A percentile compares a stretch with the other conserved stretches of the same genome.
Evolutionary conservation across 2,888 invertebrate genomes (phyloP).

Genomic region (Drosophila prolongata): DNA sequence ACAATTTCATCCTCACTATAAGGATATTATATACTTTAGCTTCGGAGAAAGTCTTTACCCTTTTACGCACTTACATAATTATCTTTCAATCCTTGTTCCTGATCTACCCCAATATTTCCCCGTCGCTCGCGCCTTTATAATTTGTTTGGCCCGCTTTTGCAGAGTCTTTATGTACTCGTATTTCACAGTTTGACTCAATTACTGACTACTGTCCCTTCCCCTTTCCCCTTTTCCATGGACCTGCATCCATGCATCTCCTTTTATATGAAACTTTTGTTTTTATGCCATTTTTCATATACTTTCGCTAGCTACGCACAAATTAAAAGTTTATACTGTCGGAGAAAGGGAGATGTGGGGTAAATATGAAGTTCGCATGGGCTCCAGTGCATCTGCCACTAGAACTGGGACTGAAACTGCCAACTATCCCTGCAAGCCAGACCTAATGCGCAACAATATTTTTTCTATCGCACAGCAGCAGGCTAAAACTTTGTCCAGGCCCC

Average conservation of each 20-base stretch:
- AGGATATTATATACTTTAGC: neutral
- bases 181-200: constrained; percentile 49
- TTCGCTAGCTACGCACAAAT: constrained; percentile 43
- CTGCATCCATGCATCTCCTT: constrained; percentile 13
- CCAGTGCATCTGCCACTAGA: constrained; percentile 25
- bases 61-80: constrained; percentile 18
- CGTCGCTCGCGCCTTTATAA: constrained; percentile 22
- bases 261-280: constrained; percentile 34
- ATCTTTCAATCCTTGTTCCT: constrained; percentile 14
- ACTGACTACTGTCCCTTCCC: constrained; percentile 7
- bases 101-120: constrained; percentile 17
- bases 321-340: constrained; percentile 47
- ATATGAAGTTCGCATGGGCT: constrained; percentile 4
- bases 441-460: constrained; percentile 49
- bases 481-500: constrained; percentile 32
- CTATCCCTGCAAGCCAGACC: constrained; percentile 43
- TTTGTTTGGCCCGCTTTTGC: constrained; percentile 41
- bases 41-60: neutral
- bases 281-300: constrained; percentile 57
- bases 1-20: too few relatives aligned
- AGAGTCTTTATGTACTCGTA: constrained; percentile 26
- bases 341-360: neutral
- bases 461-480: constrained; percentile 33
- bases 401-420: constrained; percentile 15
- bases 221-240: constrained; percentile 1